These are phyloP conservation scores for Cylindroiulus punctatus DNA, from an alignment of 2,888 invertebrate species.

Conservation along the genomic window DNA sequence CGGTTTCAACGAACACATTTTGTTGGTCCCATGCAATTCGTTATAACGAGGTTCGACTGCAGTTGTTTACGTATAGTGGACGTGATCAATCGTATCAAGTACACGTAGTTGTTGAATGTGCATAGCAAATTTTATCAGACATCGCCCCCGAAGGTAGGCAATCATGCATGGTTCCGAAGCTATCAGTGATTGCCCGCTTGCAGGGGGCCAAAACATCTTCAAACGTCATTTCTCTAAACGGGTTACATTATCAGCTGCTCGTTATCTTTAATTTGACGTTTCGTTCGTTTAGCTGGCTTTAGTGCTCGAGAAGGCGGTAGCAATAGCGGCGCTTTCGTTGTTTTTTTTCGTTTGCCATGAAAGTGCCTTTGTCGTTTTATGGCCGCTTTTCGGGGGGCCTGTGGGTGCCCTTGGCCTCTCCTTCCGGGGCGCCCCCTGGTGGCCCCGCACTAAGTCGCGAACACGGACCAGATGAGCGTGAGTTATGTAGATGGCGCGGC, in stretches of 20 bases:
- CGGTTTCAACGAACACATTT: too few species aligned
- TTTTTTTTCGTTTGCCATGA: neutral
- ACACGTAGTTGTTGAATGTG: too few species aligned
- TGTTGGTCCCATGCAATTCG: too few species aligned
- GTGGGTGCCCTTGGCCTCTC: neutral
- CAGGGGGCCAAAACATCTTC: neutral
- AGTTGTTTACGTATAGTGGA: too few species aligned
- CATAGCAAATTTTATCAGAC: too few species aligned
- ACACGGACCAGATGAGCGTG: slow-evolving; percentile 49
- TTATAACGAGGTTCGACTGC: too few species aligned
- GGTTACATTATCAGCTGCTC: neutral
- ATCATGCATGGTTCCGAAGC: neutral
- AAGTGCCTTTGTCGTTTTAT: neutral
- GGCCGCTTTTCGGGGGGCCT: neutral
- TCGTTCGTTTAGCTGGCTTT: neutral
- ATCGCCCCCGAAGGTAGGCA: neutral
- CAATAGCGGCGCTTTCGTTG: neutral
- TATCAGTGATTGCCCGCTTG: neutral
- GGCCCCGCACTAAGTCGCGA: slow-evolving; percentile 42
- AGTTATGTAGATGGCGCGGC: slow-evolving; percentile 54
- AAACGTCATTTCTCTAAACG: neutral
- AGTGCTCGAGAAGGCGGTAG: neutral
- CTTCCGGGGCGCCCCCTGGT: slow-evolving; percentile 1
- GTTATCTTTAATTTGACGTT: neutral
- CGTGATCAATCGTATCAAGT: too few species aligned